phyloP scores from a whole-genome alignment of 2,888 invertebrate genomes.

The Drosophila robusta region DNA sequence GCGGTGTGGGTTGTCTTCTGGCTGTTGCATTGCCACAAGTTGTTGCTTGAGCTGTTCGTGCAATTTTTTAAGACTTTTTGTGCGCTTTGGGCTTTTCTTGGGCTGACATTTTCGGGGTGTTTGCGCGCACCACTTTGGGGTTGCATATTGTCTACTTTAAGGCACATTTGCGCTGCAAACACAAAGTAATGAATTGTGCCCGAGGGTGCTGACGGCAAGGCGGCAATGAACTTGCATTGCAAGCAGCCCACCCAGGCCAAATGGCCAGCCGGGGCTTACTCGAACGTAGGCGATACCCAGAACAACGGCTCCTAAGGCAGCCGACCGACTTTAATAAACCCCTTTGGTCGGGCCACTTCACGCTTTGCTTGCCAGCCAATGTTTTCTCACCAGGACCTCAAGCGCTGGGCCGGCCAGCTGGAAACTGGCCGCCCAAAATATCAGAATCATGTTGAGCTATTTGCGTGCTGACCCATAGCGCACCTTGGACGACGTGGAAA shows the following conservation, averaged over 20 bases:
- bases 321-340: constrained; percentile 39
- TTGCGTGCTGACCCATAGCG: constrained; percentile 51
- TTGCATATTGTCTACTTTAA: constrained; percentile 60
- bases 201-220: constrained; percentile 49
- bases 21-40: constrained; percentile 69
- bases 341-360: constrained; percentile 48
- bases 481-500: constrained; percentile 48
- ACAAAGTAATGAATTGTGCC: constrained; percentile 67
- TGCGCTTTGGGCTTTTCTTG: constrained; percentile 46
- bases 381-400: constrained; percentile 58
- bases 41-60: constrained; percentile 60
- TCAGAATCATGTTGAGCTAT: constrained; percentile 65
- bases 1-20: constrained; percentile 68
- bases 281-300: not conserved
- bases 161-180: constrained; percentile 57
- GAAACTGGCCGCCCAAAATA: constrained; percentile 13
- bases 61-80: constrained; percentile 63
- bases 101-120: constrained; percentile 51
- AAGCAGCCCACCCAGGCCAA: constrained; percentile 19
- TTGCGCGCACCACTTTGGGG: constrained; percentile 61
- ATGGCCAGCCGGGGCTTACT: not conserved
- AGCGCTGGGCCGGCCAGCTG: constrained; percentile 30
- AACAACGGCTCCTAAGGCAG: constrained; percentile 21
- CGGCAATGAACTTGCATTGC: constrained; percentile 64
- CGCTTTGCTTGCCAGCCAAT: constrained; percentile 51